These are phyloP conservation scores for Bubo blakistoni DNA, from an alignment of 2,113 vertebrate genomes.

Conservation along the genomic window DNA sequence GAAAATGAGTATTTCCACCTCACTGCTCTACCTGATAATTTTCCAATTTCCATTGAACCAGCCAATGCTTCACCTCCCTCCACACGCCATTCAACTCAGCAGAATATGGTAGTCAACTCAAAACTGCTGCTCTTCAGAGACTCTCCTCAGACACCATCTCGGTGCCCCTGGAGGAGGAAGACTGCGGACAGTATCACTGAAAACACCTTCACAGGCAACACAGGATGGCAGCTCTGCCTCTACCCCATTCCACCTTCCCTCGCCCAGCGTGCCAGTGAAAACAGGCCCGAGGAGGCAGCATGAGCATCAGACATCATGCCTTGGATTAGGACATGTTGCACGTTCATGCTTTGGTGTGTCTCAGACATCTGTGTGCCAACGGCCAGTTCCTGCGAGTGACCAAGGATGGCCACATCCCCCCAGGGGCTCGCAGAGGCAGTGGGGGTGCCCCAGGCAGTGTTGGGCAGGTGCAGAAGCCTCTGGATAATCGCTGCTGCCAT, in stretches of 20 bases:
- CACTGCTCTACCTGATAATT: not conserved
- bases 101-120: not conserved
- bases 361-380: not conserved
- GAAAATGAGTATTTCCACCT: not conserved
- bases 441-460: fast-evolving
- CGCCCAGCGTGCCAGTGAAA: fast-evolving
- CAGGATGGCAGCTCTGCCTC: not conserved
- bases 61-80: not conserved
- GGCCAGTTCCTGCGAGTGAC: not conserved
- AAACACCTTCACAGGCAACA: not conserved
- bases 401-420: fast-evolving
- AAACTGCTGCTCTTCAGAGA: not conserved
- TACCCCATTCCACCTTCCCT: not conserved
- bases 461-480: not conserved
- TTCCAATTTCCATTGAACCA: not conserved
- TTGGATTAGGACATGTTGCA: not conserved
- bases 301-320: fast-evolving
- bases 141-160: not conserved
- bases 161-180: not conserved
- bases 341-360: fast-evolving
- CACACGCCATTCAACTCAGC: not conserved
- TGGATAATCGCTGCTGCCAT: not conserved
- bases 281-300: not conserved
- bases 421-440: fast-evolving
- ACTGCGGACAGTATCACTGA: not conserved